Percentiles rank a stretch among this genome's conserved stretches.
Conservation (phyloP, 1,140 invertebrate species). For the Drosophila paulistorum region DNA sequence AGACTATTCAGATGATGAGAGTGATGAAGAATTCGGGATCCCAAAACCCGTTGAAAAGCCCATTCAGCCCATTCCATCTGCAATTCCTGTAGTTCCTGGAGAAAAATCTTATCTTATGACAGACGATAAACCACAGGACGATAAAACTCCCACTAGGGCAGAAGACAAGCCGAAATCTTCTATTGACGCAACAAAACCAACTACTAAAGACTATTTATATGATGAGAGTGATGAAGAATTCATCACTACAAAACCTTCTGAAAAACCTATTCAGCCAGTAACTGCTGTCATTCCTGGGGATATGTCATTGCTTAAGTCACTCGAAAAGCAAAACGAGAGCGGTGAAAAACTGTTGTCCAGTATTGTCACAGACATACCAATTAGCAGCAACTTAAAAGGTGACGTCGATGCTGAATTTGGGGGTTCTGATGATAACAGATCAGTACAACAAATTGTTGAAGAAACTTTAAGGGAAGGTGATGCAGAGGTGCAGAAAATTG, state of each 20-base stretch:
- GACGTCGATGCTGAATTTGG: too few relatives aligned
- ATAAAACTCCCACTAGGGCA: neutral
- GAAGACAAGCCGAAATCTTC: slow-evolving; percentile 25
- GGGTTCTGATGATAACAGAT: neutral
- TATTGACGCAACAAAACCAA: neutral
- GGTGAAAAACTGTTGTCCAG: too few relatives aligned
- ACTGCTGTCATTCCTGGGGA: neutral
- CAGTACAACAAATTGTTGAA: slow-evolving; percentile 69
- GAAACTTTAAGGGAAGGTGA: slow-evolving; percentile 68
- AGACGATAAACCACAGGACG: slow-evolving; percentile 1
- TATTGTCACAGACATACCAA: too few relatives aligned
- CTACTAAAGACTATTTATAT: slow-evolving; percentile 17
- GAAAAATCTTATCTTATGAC: slow-evolving; percentile 4
- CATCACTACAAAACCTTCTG: neutral
- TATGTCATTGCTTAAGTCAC: neutral
- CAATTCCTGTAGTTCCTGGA: slow-evolving; percentile 9
- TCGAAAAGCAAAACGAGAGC: too few relatives aligned
- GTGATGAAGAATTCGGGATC: slow-evolving; percentile 13
- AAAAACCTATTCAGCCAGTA: too few relatives aligned
- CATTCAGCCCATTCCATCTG: slow-evolving; percentile 7
- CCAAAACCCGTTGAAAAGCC: slow-evolving; percentile 15
- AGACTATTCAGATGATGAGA: slow-evolving; percentile 28
- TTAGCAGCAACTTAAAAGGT: too few relatives aligned
- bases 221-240: slow-evolving; percentile 11
- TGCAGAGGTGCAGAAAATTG: slow-evolving; percentile 64